Percentiles rank a stretch among this genome's conserved stretches.
These are phyloP conservation scores for Nebria ingens DNA, from an alignment of 1,140 invertebrate genomes.

Conservation along the genomic window DNA sequence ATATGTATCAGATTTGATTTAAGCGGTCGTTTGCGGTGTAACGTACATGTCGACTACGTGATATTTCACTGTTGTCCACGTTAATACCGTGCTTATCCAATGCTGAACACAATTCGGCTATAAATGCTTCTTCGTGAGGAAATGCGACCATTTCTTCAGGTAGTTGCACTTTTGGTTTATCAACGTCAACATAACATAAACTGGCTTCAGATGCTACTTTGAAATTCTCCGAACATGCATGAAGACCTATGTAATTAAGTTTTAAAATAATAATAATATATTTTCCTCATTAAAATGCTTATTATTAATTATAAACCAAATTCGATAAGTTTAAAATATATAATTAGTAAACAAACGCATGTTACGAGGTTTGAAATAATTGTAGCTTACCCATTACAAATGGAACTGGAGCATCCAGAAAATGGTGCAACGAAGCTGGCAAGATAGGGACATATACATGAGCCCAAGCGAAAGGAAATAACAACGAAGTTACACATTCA, in stretches of 20 bases:
- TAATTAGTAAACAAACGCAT: no score
- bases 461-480: slow-evolving; percentile 96
- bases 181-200: slow-evolving; percentile 93
- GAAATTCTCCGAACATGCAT: slow-evolving; percentile 37
- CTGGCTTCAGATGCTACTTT: slow-evolving; percentile 63
- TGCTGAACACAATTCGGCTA: slow-evolving; percentile 71
- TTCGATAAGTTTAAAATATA: slow-evolving; percentile 10
- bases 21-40: slow-evolving; percentile 23
- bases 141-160: slow-evolving; percentile 93
- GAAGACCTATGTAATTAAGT: no score
- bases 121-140: slow-evolving; percentile 79
- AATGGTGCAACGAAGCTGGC: slow-evolving; percentile 88
- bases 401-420: slow-evolving; percentile 97
- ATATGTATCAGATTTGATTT: slow-evolving; percentile 8
- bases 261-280: no score
- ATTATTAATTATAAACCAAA: no score
- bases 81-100: slow-evolving; percentile 62
- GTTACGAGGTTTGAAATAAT: no score
- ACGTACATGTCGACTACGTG: slow-evolving; percentile 26
- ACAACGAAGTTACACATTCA: slow-evolving; percentile 79
- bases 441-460: slow-evolving; percentile 99
- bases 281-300: no score
- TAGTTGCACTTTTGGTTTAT: slow-evolving; percentile 80
- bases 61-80: slow-evolving; percentile 30
- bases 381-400: slow-evolving; percentile 87